phyloP scores from a whole-genome alignment of 35 echinoderm and acorn worm genomes.

The Lytechinus variegatus region DNA sequence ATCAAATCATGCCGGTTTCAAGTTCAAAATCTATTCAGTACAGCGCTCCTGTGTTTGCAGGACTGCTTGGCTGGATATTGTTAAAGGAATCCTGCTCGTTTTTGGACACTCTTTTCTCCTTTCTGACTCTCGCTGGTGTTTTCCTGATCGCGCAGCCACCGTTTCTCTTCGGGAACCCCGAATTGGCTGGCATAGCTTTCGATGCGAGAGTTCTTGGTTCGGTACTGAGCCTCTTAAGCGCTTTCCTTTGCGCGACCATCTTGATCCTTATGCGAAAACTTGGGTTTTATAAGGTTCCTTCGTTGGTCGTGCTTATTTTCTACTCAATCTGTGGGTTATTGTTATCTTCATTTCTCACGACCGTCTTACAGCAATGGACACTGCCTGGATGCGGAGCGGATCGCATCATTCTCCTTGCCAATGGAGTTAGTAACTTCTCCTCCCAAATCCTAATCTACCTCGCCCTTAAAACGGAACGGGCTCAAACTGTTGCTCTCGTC shows the following conservation, averaged over 20 bases:
- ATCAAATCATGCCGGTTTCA: slow-evolving; percentile 1
- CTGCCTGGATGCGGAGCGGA: neutral
- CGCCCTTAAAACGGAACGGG: neutral
- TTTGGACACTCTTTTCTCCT: neutral
- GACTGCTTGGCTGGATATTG: neutral
- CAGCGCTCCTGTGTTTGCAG: neutral
- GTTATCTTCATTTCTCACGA: neutral
- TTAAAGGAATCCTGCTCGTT: slow-evolving; percentile 32
- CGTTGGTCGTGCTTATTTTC: neutral
- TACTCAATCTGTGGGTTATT: neutral
- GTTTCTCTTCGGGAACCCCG: neutral
- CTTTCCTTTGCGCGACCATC: neutral
- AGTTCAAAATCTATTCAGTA: slow-evolving; percentile 15
- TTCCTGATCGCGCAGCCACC: slow-evolving; percentile 27
- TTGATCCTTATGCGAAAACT: neutral
- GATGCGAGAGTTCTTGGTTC: neutral
- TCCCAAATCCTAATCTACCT: neutral
- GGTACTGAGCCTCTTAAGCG: neutral
- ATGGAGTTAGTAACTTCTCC: neutral
- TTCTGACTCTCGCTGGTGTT: slow-evolving; percentile 5
- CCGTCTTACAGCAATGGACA: neutral
- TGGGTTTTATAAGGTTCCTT: neutral
- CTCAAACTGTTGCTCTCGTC: neutral
- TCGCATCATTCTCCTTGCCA: neutral
- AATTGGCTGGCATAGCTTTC: neutral